Evolutionary conservation across 1,140 invertebrate species (phyloP), one percentile per base, ranked within the genome.

Genomic region (Ectropis grisescens): DNA sequence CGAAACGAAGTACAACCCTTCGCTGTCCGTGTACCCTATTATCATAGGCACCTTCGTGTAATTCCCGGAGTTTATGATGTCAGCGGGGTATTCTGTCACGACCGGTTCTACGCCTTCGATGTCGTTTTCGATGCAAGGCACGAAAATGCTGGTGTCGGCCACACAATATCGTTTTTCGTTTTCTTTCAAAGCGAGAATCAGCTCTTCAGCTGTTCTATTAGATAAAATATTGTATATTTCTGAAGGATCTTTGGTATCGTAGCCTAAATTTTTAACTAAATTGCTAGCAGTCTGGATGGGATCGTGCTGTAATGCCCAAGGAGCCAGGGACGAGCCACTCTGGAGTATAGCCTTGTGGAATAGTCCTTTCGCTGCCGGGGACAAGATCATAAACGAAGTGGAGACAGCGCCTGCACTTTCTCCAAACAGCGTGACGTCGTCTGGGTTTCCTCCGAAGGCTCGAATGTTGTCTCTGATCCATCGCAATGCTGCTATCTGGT

Each of bases 241-340:
- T 13, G 60, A 27, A 2, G 74, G 69, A 41, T 80, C 49, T 8
- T 50, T 58, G 7, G 70, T 68, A 13, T 48, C 16, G 31, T 74
- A 67, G 5, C 72, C 69, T 15, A 82, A 66, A 54, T 75, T 47
- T 49, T 57, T 61, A 28, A 60, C 74, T 37, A 82, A 41, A 36
- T 37, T 45, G 26, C 74, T 66, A 1, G 82, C 74, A 23, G 68
- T 55, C 37, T 54, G 48, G 2, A 80, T 54, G 2, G 78, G 75
- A 31, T 81, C 68, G 12, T 68, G 64, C 16, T 80, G 67, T 9
- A 78, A 48, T 2, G 84, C 84, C 88, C 89, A 90, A 5, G 87
- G 82, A 36, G 85, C 86, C 8, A 90, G 64, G 1, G 89, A 85
- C 1, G 89, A 87, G 1, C 91, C 91, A 58, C 89, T 90, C 76